Evolutionary conservation across 1,140 invertebrate genomes (phyloP).

Genomic region (Drosophila pallidifrons): DNA sequence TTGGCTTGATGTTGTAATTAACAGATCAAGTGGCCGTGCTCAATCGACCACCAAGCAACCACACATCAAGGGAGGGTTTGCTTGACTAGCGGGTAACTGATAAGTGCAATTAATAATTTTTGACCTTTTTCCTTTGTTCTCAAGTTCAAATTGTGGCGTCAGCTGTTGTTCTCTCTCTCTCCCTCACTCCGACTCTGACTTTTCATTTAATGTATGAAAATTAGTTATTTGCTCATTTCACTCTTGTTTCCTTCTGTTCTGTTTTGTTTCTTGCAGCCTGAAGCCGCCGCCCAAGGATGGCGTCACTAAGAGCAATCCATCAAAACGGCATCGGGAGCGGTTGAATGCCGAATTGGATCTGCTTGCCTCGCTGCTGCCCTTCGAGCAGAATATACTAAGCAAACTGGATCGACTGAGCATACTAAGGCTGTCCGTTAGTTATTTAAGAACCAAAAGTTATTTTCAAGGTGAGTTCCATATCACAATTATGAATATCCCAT

Average conservation of each 20-base stretch:
- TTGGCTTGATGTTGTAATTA: conserved; percentile 60
- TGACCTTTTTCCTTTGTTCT: conserved; percentile 55
- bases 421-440: conserved; percentile 98
- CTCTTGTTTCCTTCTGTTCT: conserved; percentile 52
- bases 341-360: conserved; percentile 99
- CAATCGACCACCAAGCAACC: conserved; percentile 63
- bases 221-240: conserved; percentile 42
- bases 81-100: conserved; percentile 55
- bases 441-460: conserved; percentile 99
- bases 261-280: conserved; percentile 88
- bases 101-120: conserved; percentile 82
- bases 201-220: conserved; percentile 69
- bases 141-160: conserved; percentile 52
- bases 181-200: conserved; percentile 36
- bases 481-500: not conserved
- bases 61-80: conserved; percentile 14
- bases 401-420: conserved; percentile 99
- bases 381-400: conserved; percentile 98
- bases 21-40: conserved; percentile 75
- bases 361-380: conserved; percentile 98
- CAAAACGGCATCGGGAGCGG: conserved; percentile 98
- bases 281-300: conserved; percentile 98
- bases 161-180: conserved; percentile 25
- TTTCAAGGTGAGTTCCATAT: conserved; percentile 95
- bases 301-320: conserved; percentile 99